phyloP scores from a whole-genome alignment of 2,113 vertebrate species.

The Hippoglossus stenolepis region DNA sequence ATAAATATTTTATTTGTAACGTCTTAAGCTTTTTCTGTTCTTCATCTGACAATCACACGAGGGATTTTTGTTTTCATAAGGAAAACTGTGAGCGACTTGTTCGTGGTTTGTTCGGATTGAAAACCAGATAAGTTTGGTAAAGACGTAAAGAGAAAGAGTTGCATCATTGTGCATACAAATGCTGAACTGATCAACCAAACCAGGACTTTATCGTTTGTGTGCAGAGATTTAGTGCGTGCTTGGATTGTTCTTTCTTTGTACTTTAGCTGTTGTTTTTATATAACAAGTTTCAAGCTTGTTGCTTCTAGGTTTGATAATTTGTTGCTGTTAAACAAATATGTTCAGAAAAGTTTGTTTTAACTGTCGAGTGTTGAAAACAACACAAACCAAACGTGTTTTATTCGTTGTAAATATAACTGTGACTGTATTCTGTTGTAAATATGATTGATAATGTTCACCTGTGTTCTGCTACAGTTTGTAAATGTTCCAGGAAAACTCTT shows the following conservation, averaged over 20 bases:
- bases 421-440: background rate
- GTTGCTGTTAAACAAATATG: conserved; percentile 3
- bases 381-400: conserved; percentile 27
- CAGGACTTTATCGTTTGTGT: background rate
- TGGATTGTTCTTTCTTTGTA: background rate
- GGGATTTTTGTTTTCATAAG: conserved; percentile 21
- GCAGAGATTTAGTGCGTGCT: background rate
- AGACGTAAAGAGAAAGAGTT: background rate
- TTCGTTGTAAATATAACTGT: conserved; percentile 39
- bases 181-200: background rate
- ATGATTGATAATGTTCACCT: conserved; percentile 1
- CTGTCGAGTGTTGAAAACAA: conserved; percentile 15
- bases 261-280: conserved; percentile 28
- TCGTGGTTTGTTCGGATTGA: background rate
- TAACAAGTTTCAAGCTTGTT: conserved; percentile 1
- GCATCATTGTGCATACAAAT: background rate
- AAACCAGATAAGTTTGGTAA: background rate
- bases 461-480: conserved; percentile 24
- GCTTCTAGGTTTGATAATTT: background rate
- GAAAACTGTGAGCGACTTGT: background rate
- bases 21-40: background rate
- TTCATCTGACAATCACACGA: background rate
- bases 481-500: conserved; percentile 40
- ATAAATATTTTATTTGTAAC: background rate
- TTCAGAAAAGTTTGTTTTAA: conserved; percentile 47